phyloP scores from a whole-genome alignment of 2,113 vertebrate genomes.

The Tonatia bakeri region DNA sequence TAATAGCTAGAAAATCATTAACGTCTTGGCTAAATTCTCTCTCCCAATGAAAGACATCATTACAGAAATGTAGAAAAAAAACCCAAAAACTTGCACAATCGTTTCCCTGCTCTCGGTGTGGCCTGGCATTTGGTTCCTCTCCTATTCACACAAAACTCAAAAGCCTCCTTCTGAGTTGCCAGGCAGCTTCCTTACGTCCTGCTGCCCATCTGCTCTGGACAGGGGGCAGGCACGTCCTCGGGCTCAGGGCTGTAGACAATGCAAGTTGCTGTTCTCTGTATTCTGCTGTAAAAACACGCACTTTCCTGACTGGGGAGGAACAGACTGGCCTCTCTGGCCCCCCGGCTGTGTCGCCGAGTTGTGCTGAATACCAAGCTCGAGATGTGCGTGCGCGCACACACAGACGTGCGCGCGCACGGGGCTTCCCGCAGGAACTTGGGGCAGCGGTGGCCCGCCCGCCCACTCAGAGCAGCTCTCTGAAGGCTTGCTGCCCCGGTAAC shows the following conservation, averaged over 20 bases:
- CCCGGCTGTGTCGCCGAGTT: neutral
- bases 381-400: fast-evolving
- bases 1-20: neutral
- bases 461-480: neutral
- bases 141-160: neutral
- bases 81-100: neutral
- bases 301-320: neutral
- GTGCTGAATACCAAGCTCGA: neutral
- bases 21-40: neutral
- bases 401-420: neutral
- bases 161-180: neutral
- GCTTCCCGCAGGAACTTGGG: neutral
- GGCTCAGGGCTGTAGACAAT: neutral
- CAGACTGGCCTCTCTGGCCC: neutral
- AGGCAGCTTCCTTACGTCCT: neutral
- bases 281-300: neutral
- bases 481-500: neutral
- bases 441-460: neutral
- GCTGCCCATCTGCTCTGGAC: neutral
- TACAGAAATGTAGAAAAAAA: neutral
- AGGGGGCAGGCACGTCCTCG: neutral
- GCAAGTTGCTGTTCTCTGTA: neutral
- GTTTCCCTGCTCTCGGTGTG: neutral
- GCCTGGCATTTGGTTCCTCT: neutral
- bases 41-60: neutral